A percentile compares a stretch with the other conserved stretches of the same genome.
phyloP scores from a whole-genome alignment of 2,888 invertebrate genomes.

The Oithona nana region DNA sequence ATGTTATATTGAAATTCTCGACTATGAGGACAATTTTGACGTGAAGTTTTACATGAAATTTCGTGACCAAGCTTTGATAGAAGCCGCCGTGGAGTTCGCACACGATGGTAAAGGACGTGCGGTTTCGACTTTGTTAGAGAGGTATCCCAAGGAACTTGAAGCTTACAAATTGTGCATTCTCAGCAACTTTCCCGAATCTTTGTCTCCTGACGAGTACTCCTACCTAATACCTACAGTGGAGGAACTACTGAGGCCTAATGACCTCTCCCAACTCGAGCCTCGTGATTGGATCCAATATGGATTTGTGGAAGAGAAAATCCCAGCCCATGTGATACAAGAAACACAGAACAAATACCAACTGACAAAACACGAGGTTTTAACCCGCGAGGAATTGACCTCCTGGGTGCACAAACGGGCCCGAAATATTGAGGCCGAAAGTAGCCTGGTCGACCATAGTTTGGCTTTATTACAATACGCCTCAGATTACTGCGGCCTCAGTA shows the following conservation, averaged over 20 bases:
- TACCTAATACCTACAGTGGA: background rate
- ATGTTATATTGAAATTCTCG: background rate
- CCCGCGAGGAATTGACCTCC: background rate
- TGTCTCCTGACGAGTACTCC: slow-evolving; percentile 41
- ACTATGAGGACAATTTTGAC: background rate
- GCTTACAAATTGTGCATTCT: slow-evolving; percentile 42
- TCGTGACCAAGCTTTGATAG: slow-evolving; percentile 40
- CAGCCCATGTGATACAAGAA: background rate
- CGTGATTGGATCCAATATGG: background rate
- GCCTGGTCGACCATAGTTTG: background rate
- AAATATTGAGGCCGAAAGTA: background rate
- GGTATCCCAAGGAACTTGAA: slow-evolving; percentile 38
- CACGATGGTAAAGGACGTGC: slow-evolving; percentile 44
- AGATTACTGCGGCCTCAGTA: background rate
- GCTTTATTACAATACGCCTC: background rate
- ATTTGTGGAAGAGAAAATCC: background rate
- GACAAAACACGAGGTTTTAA: background rate
- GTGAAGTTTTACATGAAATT: slow-evolving; percentile 47
- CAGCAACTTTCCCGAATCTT: slow-evolving; percentile 49
- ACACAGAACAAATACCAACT: background rate
- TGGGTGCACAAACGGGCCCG: background rate
- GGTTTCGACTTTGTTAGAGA: slow-evolving; percentile 45
- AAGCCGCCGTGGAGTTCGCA: slow-evolving; percentile 47
- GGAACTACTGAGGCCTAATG: background rate
- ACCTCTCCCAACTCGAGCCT: background rate